Conservation (phyloP, 2,888 invertebrate genomes). For the Poecilus cupreus region DNA sequence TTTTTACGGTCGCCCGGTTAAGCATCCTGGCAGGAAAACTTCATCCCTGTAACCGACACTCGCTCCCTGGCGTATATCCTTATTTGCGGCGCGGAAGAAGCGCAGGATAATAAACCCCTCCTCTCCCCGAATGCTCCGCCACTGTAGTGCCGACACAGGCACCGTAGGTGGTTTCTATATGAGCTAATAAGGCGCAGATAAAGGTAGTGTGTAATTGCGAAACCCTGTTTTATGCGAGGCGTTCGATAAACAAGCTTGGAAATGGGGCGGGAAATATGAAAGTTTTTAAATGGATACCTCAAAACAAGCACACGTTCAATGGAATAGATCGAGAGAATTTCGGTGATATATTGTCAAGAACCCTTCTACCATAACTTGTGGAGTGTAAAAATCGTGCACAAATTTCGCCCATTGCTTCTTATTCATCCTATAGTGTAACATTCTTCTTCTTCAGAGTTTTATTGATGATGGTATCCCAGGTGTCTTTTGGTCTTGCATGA, state of each 20-base stretch:
- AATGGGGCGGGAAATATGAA: no score
- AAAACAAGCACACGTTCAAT: no score
- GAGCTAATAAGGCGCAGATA: conserved; percentile 62
- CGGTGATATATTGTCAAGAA: no score
- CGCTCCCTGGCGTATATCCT: conserved; percentile 52
- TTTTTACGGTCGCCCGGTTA: conserved; percentile 41
- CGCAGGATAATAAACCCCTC: conserved; percentile 47
- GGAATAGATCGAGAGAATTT: no score
- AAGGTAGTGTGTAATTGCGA: conserved; percentile 63
- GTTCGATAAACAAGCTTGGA: neutral
- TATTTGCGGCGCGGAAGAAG: conserved; percentile 50
- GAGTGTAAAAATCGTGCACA: no score
- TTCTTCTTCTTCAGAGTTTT: no score
- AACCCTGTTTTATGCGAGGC: conserved; percentile 63
- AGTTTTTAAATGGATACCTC: no score
- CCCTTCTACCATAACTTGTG: no score
- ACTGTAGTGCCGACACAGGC: neutral
- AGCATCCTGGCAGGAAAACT: neutral
- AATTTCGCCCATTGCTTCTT: no score
- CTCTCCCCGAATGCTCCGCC: neutral
- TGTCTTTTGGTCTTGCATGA: no score
- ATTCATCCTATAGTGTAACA: no score
- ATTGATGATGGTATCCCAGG: no score
- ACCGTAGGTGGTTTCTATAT: conserved; percentile 60
- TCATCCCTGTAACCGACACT: neutral